Base-by-base conservation (phyloP, 2,888 invertebrate species). In the Lasioglossum oenotherae region DNA sequence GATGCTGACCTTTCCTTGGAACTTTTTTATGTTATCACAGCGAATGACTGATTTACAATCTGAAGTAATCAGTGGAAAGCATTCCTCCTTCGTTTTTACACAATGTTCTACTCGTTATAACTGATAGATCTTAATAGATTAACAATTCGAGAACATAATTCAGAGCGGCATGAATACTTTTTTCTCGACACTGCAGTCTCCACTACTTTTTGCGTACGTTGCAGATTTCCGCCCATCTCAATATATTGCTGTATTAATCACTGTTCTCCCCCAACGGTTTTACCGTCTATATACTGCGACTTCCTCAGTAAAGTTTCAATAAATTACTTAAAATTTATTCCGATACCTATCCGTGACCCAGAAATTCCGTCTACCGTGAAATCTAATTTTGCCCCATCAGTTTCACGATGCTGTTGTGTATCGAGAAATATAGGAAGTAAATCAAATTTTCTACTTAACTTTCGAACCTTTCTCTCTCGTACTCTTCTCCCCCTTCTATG, bases 271-370 rank as follows among this genome's bases (percentile, higher is more conserved):
- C 38, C 38, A 49, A 41, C 41, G 19, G 4, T 46, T 49, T 53
- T 19, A 10, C 35, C 31, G 31, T 31, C 38, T 53, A 27, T 53
- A 27, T 49, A 5, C 44, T 57, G 72, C 49, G 53, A 53, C 31
- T 53, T 44, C 19, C n/a, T 44, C 75, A n/a, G n/a, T 19, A 16
- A 85, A 41, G 74, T 85, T 71, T 78, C 78, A 72, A 81, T 81
- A 84, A 80, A 84, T 86, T 81, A 73, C 77, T 60, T 49, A 69
- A 79, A 81, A 79, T 86, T 69, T 78, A 86, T 86, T 74, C 78
- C 67, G 72, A 80, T 80, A 67, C 46, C 60, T 67, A 27, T 41
- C 38, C 69, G 46, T 53, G 80, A 78, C 84, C 84, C 35, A 76
- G 78, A 78, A 78, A 83, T 73, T 71, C 75, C 27, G 69, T 84